These are phyloP conservation scores for Drosophila takahashii DNA, from an alignment of 1,140 invertebrate genomes.

Conservation along the genomic window DNA sequence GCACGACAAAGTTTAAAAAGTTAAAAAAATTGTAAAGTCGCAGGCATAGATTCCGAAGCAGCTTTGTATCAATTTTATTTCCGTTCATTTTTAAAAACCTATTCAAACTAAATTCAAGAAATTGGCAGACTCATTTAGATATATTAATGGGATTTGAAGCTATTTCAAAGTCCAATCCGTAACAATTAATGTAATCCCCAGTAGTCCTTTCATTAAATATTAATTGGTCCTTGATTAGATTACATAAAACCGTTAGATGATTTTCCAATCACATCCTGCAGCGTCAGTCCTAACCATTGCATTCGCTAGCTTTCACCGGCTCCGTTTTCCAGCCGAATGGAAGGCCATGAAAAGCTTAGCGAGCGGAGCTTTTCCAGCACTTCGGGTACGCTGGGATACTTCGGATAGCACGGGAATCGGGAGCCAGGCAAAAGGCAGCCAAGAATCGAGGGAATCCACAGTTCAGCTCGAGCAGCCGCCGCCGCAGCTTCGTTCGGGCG, in stretches of 20 bases:
- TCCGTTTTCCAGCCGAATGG: conserved; percentile 31
- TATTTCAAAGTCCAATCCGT: too few relatives aligned
- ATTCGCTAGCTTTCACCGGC: conserved; percentile 15
- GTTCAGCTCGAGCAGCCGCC: conserved; percentile 74
- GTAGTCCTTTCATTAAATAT: neutral
- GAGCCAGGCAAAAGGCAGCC: conserved; percentile 11
- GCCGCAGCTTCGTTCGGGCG: conserved; percentile 61
- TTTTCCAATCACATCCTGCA: neutral
- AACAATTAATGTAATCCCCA: too few relatives aligned
- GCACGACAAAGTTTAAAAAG: too few relatives aligned
- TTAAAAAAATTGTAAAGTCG: too few relatives aligned
- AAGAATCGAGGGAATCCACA: conserved; percentile 30
- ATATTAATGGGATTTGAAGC: too few relatives aligned
- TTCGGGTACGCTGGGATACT: neutral
- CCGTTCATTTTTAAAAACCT: too few relatives aligned
- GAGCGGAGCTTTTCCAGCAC: conserved; percentile 25
- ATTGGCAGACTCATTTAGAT: too few relatives aligned
- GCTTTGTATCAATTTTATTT: too few relatives aligned
- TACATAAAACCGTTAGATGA: conserved; percentile 7
- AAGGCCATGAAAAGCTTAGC: conserved; percentile 38
- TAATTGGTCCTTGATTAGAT: neutral
- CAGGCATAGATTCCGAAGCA: too few relatives aligned
- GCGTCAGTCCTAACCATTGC: conserved; percentile 3
- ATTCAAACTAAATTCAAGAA: too few relatives aligned
- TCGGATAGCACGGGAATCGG: conserved; percentile 10